Evolutionary conservation across 1,140 invertebrate species (phyloP).

Genomic region (Tyrophagus putrescentiae): DNA sequence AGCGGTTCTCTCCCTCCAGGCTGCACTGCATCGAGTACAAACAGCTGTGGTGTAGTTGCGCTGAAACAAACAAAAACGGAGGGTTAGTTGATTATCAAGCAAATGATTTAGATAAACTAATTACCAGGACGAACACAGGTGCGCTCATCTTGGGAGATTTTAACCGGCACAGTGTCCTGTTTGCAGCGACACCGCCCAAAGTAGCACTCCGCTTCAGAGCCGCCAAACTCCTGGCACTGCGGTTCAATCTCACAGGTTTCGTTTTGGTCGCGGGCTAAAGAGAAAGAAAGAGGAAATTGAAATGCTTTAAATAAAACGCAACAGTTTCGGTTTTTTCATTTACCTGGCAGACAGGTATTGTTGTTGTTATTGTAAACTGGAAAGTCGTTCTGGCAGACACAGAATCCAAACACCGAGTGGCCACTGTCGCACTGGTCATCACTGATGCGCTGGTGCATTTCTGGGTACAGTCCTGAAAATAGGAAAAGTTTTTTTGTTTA

Average conservation of each 20-base stretch:
- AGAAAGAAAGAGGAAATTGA: too few species aligned
- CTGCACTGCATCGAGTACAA: slow-evolving; percentile 3
- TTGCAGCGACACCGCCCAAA: neutral
- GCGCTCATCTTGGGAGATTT: neutral
- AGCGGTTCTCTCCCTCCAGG: slow-evolving; percentile 6
- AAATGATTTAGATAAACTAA: neutral
- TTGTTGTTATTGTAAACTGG: neutral
- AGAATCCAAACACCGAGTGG: neutral
- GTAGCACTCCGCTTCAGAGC: neutral
- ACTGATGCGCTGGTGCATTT: neutral
- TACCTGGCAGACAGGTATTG: neutral
- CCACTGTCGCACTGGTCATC: neutral
- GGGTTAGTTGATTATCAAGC: neutral
- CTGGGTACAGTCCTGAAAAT: neutral
- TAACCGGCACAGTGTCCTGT: neutral
- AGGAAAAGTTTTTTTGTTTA: too few species aligned
- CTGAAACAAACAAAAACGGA: neutral
- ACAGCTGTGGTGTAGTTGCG: neutral
- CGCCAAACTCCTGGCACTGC: neutral
- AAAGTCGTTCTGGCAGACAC: neutral
- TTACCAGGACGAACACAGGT: neutral
- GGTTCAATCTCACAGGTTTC: neutral
- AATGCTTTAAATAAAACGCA: too few species aligned
- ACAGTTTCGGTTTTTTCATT: too few species aligned
- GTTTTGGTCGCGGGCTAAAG: too few species aligned